Percentiles rank a stretch among this genome's conserved stretches.
These are phyloP conservation scores for Drosophila quadrilineata DNA, from an alignment of 1,140 invertebrate species.

Conservation along the genomic window DNA sequence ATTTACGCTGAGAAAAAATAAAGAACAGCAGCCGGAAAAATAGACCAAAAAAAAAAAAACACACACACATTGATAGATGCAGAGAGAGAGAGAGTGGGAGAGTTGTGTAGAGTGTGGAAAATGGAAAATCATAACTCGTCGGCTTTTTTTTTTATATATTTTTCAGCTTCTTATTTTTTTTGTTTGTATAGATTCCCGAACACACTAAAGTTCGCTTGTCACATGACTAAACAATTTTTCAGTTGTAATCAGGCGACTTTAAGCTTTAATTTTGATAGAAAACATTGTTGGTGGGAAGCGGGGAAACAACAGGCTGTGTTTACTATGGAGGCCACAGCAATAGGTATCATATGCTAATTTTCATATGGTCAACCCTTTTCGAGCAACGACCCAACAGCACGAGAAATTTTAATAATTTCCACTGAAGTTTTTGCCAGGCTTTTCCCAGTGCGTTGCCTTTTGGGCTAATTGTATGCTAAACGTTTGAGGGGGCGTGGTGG, in stretches of 20 bases:
- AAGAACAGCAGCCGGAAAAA: constrained; percentile 40
- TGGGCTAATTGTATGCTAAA: constrained; percentile 78
- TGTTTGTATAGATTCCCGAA: too few species aligned
- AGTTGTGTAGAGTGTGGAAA: too few species aligned
- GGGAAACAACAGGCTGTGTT: not conserved
- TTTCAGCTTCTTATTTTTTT: too few species aligned
- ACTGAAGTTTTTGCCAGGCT: constrained; percentile 65
- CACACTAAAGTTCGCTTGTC: constrained; percentile 34
- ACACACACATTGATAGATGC: too few species aligned
- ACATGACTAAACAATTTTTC: constrained; percentile 50
- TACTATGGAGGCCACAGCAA: constrained; percentile 21
- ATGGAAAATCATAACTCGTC: constrained; percentile 70
- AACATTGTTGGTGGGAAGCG: not conserved
- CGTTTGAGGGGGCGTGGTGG: constrained; percentile 47
- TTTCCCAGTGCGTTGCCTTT: constrained; percentile 46
- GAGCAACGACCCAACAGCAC: constrained; percentile 54
- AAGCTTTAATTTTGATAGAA: constrained; percentile 55
- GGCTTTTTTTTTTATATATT: constrained; percentile 25
- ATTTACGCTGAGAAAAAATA: constrained; percentile 51
- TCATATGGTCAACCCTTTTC: constrained; percentile 76
- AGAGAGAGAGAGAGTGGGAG: too few species aligned
- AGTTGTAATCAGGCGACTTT: constrained; percentile 43
- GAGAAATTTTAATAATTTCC: constrained; percentile 76
- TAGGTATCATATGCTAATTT: constrained; percentile 78
- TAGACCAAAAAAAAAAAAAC: constrained; percentile 27